These are phyloP conservation scores for Microcaecilia unicolor DNA, from an alignment of 2,797 vertebrate species.

Conservation along the genomic window DNA sequence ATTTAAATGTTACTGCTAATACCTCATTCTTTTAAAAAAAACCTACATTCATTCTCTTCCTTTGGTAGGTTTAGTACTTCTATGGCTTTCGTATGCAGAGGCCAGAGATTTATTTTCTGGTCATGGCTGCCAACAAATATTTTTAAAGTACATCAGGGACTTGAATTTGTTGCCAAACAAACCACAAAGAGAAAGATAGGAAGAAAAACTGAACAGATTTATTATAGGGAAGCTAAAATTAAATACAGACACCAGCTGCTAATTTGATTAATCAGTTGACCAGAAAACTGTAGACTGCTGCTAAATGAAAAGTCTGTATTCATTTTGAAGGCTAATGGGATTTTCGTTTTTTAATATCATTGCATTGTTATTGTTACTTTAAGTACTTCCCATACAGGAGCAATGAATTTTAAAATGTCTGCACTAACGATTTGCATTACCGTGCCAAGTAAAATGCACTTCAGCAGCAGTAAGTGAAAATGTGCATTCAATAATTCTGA, in stretches of 20 bases:
- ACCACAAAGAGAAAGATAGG: no score
- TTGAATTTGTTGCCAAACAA: no score
- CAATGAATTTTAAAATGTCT: conserved; percentile 60
- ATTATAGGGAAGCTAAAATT: no score
- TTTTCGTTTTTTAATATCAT: conserved; percentile 38
- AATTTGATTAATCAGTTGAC: conserved; percentile 47
- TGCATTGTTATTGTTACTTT: conserved; percentile 70
- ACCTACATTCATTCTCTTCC: no score
- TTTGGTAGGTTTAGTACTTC: no score
- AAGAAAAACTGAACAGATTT: no score
- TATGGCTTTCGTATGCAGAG: no score
- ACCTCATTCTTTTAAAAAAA: no score
- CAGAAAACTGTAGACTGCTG: conserved; percentile 45
- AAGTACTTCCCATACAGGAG: conserved; percentile 66
- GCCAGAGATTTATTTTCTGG: no score
- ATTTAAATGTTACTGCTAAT: no score
- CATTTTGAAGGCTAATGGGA: conserved; percentile 52
- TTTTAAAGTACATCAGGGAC: no score
- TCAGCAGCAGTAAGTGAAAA: conserved; percentile 62
- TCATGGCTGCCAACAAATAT: no score
- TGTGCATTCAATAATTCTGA: conserved; percentile 36
- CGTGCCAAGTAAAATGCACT: conserved; percentile 62
- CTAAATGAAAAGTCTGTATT: conserved; percentile 52
- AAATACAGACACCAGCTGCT: conserved; percentile 30
- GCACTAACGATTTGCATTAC: conserved; percentile 61